Conservation (phyloP, 2,797 vertebrate species). For the Rhyacichthys aspro region DNA sequence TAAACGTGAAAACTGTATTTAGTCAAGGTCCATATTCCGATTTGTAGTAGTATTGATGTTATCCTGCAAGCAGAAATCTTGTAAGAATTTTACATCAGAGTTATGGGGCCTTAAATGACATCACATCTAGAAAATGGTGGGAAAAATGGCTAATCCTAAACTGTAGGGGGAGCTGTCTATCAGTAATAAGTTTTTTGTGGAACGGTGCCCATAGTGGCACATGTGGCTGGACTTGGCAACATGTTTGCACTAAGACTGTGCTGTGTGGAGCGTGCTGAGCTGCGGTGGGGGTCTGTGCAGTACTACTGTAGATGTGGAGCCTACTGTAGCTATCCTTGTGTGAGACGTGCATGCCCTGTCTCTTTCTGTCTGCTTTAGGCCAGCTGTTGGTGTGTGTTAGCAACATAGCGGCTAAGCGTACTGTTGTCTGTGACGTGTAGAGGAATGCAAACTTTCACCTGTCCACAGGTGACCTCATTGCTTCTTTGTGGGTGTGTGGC, state of each 20-base stretch:
- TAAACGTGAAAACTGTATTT: too few relatives aligned
- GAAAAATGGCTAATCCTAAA: too few relatives aligned
- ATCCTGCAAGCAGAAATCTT: too few relatives aligned
- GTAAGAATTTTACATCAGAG: too few relatives aligned
- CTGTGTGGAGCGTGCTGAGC: conserved; percentile 15
- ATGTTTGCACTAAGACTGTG: conserved; percentile 65
- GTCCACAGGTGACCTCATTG: conserved; percentile 67
- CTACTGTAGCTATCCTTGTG: conserved; percentile 33
- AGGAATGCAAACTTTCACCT: conserved; percentile 71
- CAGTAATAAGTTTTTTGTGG: too few relatives aligned
- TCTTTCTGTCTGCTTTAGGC: conserved; percentile 54
- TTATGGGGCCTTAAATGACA: too few relatives aligned
- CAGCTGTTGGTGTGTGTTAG: conserved; percentile 59
- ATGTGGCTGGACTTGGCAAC: conserved; percentile 40
- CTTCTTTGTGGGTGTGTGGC: conserved; percentile 75
- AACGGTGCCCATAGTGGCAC: too few relatives aligned
- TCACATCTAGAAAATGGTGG: too few relatives aligned
- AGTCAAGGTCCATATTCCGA: too few relatives aligned
- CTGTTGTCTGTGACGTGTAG: conserved; percentile 50
- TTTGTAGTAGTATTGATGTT: too few relatives aligned
- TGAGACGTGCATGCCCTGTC: conserved; percentile 65
- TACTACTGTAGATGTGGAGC: conserved; percentile 62
- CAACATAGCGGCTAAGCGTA: conserved; percentile 43
- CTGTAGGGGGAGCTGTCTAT: too few relatives aligned
- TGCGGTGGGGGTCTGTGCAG: conserved; percentile 53